Evolutionary conservation across 1,140 invertebrate genomes (phyloP), one percentile per base, ranked within the genome.

Genomic region (Diorhabda sublineata): DNA sequence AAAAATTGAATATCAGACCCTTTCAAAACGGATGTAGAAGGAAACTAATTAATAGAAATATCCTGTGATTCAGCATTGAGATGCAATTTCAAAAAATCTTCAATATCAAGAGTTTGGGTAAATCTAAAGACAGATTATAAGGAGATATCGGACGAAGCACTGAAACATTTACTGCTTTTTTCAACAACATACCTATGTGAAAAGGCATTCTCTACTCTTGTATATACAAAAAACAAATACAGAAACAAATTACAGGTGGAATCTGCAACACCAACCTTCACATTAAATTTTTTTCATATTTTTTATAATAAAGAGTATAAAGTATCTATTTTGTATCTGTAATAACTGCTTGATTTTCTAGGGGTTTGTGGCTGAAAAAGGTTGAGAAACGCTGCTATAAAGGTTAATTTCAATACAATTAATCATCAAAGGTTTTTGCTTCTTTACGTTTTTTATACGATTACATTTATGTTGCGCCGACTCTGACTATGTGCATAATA

Each of bases 181-280:
- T n/a, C 41, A n/a, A 8, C 41, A 5, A 59, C 11, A 59, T 42
- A 59, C n/a, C 58, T 59, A 5, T 59, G 58, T 42, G 41, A 59
- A 59, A 59, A 59, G 41, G 11, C 5, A 59, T 59, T 59, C 11
- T 59, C 58, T 59, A 11, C 41, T 59, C 58, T 11, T 59, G 58
- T 59, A 59, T 59, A 59, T 42, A 5, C 11, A 5, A 42, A 59
- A 59, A 59, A 59, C 58, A 59, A 59, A 59, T 59, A 59, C 58
- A 59, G 11, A 59, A 59, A 11, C 58, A 5, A 2, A 59, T 11
- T 59, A n/a, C 58, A 59, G 2, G 5, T 59, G 58, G 58, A 59
- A 59, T 59, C 2, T 11, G 58, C 45, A 52, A 52, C 45, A 52
- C 5, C 1, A 52, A 52, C 45, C 45, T 6, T 52, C 45, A 2